phyloP scores from a whole-genome alignment of 2,888 invertebrate species.

The Epistrophella euchroma region DNA sequence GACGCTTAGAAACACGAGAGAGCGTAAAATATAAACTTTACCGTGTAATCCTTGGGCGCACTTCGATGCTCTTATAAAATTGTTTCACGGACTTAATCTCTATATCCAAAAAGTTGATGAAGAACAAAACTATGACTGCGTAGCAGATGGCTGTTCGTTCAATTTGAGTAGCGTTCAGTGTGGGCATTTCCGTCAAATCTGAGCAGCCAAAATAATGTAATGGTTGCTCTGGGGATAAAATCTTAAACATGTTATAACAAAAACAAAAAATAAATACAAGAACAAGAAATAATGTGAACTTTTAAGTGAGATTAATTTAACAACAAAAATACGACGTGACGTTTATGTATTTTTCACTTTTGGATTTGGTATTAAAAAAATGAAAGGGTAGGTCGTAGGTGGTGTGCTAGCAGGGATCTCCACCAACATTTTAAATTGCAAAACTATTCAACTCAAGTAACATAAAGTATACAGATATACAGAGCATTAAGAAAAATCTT shows the following conservation, averaged over 20 bases:
- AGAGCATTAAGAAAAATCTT: too few relatives aligned
- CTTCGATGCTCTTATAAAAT: constrained; percentile 41
- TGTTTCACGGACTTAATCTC: constrained; percentile 30
- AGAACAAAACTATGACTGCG: constrained; percentile 25
- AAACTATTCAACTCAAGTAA: too few relatives aligned
- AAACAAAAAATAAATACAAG: not conserved
- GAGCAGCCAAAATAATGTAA: not conserved
- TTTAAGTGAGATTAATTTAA: constrained; percentile 17
- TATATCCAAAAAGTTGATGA: not conserved
- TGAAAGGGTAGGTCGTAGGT: too few relatives aligned
- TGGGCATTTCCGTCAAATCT: constrained; percentile 9
- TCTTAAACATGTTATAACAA: not conserved
- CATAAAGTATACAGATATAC: too few relatives aligned
- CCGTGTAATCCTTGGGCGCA: constrained; percentile 35
- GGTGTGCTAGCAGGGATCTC: too few relatives aligned
- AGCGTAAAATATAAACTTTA: constrained; percentile 42
- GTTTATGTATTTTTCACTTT: not conserved
- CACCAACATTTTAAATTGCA: too few relatives aligned
- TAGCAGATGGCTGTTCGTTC: constrained; percentile 36
- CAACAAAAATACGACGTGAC: not conserved
- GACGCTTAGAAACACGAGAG: constrained; percentile 1
- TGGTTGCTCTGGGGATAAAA: constrained; percentile 10
- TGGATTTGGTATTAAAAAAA: not conserved
- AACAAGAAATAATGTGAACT: not conserved
- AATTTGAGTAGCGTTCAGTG: constrained; percentile 13